Evolutionary conservation across 2,888 invertebrate genomes (phyloP).

Genomic region (Oscheius sp.): DNA sequence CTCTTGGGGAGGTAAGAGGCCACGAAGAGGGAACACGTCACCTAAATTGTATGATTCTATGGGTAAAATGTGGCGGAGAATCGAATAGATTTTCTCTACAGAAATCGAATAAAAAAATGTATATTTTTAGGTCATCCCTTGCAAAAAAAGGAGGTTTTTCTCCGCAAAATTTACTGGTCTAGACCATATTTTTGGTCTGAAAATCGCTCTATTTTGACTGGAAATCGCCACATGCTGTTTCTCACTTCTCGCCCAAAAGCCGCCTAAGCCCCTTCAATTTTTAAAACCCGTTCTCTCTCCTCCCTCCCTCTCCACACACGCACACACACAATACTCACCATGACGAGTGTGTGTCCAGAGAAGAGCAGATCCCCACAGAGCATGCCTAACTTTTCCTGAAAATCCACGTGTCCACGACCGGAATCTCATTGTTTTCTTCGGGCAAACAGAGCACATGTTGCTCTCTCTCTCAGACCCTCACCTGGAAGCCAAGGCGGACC

Average conservation of each 20-base stretch:
- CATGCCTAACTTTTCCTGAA: conserved; percentile 50
- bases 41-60: conserved; percentile 19
- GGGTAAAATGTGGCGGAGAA: neutral
- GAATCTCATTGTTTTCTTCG: neutral
- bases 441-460: no score
- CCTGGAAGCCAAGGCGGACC: conserved; percentile 67
- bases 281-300: neutral
- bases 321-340: conserved; percentile 36
- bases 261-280: no score
- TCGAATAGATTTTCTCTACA: neutral
- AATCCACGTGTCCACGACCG: neutral
- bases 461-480: conserved; percentile 11
- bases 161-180: no score
- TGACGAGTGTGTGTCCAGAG: conserved; percentile 60
- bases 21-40: conserved; percentile 50
- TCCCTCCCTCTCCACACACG: neutral
- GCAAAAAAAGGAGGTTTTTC: no score
- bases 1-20: conserved; percentile 53
- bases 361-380: conserved; percentile 63
- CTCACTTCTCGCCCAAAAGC: no score
- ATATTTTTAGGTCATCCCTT: no score
- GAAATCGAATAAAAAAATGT: no score
- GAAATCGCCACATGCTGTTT: no score
- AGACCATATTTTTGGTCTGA: no score
- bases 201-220: no score